Evolutionary conservation across 1,140 invertebrate species (phyloP).

Genomic region (Glossosoma conforme): DNA sequence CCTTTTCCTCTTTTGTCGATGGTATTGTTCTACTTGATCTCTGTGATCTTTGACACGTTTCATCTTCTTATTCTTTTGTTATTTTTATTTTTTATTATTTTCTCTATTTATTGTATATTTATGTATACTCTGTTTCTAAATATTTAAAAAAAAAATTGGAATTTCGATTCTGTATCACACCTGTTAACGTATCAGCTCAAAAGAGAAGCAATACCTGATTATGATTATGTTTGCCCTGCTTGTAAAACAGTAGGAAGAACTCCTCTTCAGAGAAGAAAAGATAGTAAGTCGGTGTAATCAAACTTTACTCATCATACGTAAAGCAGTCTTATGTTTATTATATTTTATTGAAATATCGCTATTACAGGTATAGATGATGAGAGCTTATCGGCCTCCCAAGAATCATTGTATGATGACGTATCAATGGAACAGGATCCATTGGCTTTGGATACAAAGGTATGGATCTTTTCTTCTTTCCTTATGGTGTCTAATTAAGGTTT

Average conservation of each 20-base stretch:
- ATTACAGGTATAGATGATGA: constrained; percentile 57
- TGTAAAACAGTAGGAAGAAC: constrained; percentile 66
- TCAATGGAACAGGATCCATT: constrained; percentile 55
- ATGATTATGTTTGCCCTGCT: constrained; percentile 83
- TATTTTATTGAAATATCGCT: background rate
- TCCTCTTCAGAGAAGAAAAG: constrained; percentile 56
- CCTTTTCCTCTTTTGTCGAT: too few relatives aligned
- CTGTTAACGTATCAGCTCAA: constrained; percentile 69
- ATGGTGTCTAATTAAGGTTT: too few relatives aligned
- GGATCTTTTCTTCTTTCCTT: constrained; percentile 9
- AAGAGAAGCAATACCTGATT: constrained; percentile 74
- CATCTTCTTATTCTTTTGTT: too few relatives aligned
- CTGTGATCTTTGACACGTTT: too few relatives aligned
- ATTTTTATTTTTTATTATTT: too few relatives aligned
- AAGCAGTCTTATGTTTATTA: background rate
- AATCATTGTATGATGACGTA: constrained; percentile 58
- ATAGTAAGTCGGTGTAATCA: constrained; percentile 47
- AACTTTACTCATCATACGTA: background rate
- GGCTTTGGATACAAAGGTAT: constrained; percentile 57
- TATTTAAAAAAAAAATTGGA: too few relatives aligned
- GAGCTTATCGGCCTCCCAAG: constrained; percentile 63
- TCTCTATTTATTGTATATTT: too few relatives aligned
- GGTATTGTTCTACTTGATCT: too few relatives aligned
- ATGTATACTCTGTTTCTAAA: too few relatives aligned
- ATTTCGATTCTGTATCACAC: constrained; percentile 87